Base-by-base conservation (phyloP, 2,888 invertebrate genomes). In the Amiota mariae region DNA sequence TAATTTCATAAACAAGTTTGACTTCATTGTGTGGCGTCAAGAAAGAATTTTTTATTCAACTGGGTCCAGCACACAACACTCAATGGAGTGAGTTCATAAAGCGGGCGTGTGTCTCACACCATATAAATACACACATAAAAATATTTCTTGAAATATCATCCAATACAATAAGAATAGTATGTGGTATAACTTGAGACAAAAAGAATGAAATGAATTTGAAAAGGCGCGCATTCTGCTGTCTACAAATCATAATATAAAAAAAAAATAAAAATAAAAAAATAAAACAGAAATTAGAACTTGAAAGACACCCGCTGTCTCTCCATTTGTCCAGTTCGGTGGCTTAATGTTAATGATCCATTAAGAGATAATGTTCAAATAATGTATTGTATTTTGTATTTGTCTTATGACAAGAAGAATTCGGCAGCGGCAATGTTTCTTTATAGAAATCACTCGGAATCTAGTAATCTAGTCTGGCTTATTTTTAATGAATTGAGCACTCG, bases 261-360 rank as follows among this genome's bases (percentile, higher is more conserved):
- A 57, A 57, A 18, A n/a, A 18, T 24, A 24, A 57, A 57, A 57
- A 57, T 57, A n/a, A n/a, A n/a, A 18, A 2, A 24, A 57, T 18
- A 57, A 57, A 18, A 57, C 57, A 57, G 10, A 6, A 64, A 8
- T 10, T 8, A 49, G 11, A 67, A 15, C 18, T 15, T 49, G 18
- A 20, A 8, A 18, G 49, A 51, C 66, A 15, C 66, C 66, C 48
- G 18, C 61, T 61, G 61, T 20, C 47, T n/a, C 9, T 18, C n/a
- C 56, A 9, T 10, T 13, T 11, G 36, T 36, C 36, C 54, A 46
- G n/a, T 67, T 49, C 15, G 49, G 10, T 67, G 66, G n/a, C 49
- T 15, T n/a, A 61, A 63, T 81, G 82, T 79, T 84, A 86, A 86
- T 85, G 84, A 84, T 86, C 81, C 85, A 86, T 84, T 84, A 81